A percentile compares a stretch with the other conserved stretches of the same genome.
These are phyloP conservation scores for Blomia tropicalis DNA, from an alignment of 2,888 invertebrate species.

Conservation along the genomic window DNA sequence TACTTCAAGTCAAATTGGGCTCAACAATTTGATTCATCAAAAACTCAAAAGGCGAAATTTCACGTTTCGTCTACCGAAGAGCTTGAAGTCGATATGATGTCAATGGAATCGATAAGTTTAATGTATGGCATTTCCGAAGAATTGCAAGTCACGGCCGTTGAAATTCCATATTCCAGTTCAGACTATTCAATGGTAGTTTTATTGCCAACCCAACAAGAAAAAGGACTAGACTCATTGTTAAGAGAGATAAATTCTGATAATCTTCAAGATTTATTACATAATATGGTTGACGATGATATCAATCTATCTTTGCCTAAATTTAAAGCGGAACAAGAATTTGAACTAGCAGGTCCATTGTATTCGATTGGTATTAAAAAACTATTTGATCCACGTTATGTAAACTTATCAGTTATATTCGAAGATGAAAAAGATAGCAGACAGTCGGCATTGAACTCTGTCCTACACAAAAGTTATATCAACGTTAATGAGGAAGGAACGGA, in stretches of 20 bases:
- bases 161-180: constrained; percentile 30
- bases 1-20: constrained; percentile 30
- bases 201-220: constrained; percentile 26
- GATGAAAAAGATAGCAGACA: background rate
- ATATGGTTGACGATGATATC: constrained; percentile 29
- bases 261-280: constrained; percentile 25
- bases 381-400: constrained; percentile 28
- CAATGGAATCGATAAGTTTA: constrained; percentile 25
- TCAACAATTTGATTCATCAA: constrained; percentile 28
- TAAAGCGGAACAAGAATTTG: constrained; percentile 29
- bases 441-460: constrained; percentile 24
- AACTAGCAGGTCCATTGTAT: constrained; percentile 27
- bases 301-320: constrained; percentile 28
- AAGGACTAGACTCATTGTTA: constrained; percentile 27
- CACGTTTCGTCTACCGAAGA: constrained; percentile 21
- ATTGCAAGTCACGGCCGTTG: constrained; percentile 27
- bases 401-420: constrained; percentile 29
- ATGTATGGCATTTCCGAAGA: constrained; percentile 28
- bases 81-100: constrained; percentile 27
- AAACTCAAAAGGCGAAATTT: constrained; percentile 24
- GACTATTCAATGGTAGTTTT: constrained; percentile 28
- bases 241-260: constrained; percentile 24
- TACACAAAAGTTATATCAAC: constrained; percentile 28
- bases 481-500: constrained; percentile 30
- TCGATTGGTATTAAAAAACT: constrained; percentile 29